Conservation (phyloP, 2,888 invertebrate species). For the Sisyra terminalis region DNA sequence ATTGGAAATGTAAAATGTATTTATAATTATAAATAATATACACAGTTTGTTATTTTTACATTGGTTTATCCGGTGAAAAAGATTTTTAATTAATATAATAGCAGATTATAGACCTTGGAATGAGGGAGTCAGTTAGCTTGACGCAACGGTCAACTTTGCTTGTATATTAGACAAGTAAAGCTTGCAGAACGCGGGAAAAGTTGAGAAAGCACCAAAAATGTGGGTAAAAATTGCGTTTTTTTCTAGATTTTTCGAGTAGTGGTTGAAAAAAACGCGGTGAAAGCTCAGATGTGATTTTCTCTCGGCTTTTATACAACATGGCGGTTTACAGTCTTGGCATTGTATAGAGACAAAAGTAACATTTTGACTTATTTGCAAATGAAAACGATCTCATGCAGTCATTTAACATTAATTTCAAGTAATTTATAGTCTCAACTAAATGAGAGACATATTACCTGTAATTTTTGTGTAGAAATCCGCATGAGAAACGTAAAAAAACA, state of each 20-base stretch:
- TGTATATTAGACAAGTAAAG: conserved; percentile 22
- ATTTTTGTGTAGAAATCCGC: conserved; percentile 27
- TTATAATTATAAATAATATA: too few relatives aligned
- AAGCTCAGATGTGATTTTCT: conserved; percentile 21
- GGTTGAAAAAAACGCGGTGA: conserved; percentile 9
- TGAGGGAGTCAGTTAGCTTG: conserved; percentile 15
- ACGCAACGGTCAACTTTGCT: conserved; percentile 23
- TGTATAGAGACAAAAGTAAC: conserved; percentile 24
- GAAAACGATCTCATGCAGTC: conserved; percentile 12
- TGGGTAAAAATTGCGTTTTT: conserved; percentile 26
- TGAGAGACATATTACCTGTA: conserved; percentile 25
- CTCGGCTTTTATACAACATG: conserved; percentile 49
- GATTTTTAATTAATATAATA: too few relatives aligned
- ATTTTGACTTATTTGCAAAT: conserved; percentile 17
- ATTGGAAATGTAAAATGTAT: too few relatives aligned
- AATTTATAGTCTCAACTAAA: conserved; percentile 11
- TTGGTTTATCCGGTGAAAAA: too few relatives aligned
- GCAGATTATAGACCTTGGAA: conserved; percentile 16
- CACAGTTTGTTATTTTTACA: neutral
- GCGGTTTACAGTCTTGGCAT: conserved; percentile 37
- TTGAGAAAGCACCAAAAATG: conserved; percentile 29
- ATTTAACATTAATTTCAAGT: conserved; percentile 11
- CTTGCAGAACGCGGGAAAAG: conserved; percentile 33
- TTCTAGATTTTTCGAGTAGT: conserved; percentile 24
- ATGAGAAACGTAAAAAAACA: conserved; percentile 29